These are phyloP conservation scores for Stegana nigrithorax DNA, from an alignment of 2,888 invertebrate genomes.

Conservation along the genomic window DNA sequence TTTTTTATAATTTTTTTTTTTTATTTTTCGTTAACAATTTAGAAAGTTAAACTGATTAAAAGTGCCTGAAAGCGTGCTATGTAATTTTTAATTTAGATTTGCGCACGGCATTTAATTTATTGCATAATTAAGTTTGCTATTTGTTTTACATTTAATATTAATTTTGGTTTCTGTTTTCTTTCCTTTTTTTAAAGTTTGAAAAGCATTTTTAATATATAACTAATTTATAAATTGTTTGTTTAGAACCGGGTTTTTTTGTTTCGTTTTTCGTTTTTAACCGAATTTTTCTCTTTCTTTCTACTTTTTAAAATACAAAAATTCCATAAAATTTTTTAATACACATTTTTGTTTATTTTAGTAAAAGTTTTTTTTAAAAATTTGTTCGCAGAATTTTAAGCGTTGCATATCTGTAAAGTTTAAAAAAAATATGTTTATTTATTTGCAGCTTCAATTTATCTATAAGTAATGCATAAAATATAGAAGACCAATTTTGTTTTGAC, in stretches of 20 bases:
- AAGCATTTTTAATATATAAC: constrained; percentile 3
- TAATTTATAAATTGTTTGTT: constrained; percentile 5
- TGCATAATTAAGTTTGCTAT: constrained; percentile 9
- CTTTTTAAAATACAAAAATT: neutral
- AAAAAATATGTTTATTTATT: neutral
- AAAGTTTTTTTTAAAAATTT: neutral
- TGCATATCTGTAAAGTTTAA: no score
- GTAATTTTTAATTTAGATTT: constrained; percentile 4
- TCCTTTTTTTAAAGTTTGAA: no score
- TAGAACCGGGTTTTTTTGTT: neutral
- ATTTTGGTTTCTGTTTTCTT: neutral
- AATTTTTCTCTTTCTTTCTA: neutral
- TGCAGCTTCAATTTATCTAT: neutral
- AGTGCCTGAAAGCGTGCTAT: neutral
- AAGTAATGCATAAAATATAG: no score
- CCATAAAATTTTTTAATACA: neutral
- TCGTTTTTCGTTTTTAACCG: neutral
- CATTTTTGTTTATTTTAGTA: neutral
- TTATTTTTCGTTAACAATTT: neutral
- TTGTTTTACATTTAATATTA: no score
- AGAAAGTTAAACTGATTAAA: neutral
- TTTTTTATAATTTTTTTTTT: neutral
- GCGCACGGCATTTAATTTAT: neutral
- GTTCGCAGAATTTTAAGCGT: no score
- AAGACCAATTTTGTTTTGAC: no score